Evolutionary conservation across 2,888 invertebrate genomes (phyloP).

Genomic region (Ophion ellenae): DNA sequence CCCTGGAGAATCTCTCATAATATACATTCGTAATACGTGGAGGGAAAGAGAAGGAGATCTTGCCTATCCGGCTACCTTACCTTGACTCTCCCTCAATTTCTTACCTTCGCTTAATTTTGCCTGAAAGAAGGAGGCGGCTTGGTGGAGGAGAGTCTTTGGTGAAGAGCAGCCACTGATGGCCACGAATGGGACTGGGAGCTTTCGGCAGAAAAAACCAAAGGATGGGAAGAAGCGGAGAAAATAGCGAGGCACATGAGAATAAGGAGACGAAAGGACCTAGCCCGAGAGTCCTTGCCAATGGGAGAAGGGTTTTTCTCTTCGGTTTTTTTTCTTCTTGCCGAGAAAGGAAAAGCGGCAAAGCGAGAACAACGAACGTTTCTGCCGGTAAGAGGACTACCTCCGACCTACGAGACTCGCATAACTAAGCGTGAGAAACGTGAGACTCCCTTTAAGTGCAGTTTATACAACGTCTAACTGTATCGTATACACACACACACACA

Average conservation of each 20-base stretch:
- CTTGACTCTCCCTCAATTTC: constrained; percentile 74
- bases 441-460: constrained; percentile 77
- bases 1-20: not conserved
- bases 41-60: not conserved
- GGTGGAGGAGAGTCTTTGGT: constrained; percentile 34
- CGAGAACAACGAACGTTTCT: constrained; percentile 64
- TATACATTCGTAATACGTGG: constrained; percentile 25
- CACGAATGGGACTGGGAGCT: constrained; percentile 26
- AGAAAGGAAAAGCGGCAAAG: constrained; percentile 59
- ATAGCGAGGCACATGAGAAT: constrained; percentile 34
- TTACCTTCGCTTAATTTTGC: constrained; percentile 78
- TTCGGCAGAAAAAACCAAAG: not conserved
- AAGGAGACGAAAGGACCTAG: constrained; percentile 66
- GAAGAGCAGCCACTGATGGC: constrained; percentile 35
- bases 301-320: constrained; percentile 10
- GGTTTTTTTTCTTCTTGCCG: not conserved
- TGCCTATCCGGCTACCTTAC: constrained; percentile 6
- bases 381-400: constrained; percentile 62
- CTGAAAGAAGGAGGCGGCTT: constrained; percentile 56
- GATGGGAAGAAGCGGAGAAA: not conserved
- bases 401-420: constrained; percentile 73
- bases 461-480: constrained; percentile 70
- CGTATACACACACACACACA: not conserved
- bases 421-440: constrained; percentile 72
- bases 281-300: constrained; percentile 30